Conservation (phyloP, 2,888 invertebrate genomes). For the Incurvaria masculella region DNA sequence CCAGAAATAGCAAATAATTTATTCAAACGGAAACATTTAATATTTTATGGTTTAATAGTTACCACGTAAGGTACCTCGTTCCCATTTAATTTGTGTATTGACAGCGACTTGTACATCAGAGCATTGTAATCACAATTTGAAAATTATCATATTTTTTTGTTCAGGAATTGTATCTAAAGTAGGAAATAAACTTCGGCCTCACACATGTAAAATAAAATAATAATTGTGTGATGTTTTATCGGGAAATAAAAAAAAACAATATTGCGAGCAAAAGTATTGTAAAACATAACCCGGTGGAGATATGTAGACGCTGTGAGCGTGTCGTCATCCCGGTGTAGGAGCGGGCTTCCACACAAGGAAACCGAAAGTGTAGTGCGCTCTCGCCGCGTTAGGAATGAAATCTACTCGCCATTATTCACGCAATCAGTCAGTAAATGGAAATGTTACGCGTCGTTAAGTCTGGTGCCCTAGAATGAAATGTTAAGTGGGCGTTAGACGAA, state of each 20-base stretch:
- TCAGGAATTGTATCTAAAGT: background rate
- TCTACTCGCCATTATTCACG: constrained; percentile 23
- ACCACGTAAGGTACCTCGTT: constrained; percentile 3
- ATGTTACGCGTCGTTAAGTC: constrained; percentile 52
- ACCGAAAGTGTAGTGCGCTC: background rate
- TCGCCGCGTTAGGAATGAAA: constrained; percentile 21
- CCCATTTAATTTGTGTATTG: constrained; percentile 27
- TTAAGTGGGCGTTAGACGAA: constrained; percentile 34
- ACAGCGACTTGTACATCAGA: background rate
- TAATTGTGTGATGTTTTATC: background rate
- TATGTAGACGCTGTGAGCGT: background rate
- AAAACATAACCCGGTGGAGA: background rate
- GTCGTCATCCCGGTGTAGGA: background rate
- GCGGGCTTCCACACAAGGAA: background rate
- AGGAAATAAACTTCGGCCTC: background rate
- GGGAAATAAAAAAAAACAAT: background rate
- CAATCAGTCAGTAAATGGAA: constrained; percentile 53
- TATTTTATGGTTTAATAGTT: no score
- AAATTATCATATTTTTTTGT: background rate
- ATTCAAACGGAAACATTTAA: no score
- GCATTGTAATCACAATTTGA: no score
- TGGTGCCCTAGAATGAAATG: constrained; percentile 43
- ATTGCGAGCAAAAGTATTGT: background rate
- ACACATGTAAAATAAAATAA: background rate
- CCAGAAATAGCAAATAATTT: no score